Base-by-base conservation (phyloP, 2,888 invertebrate genomes). In the Agapostemon virescens region DNA sequence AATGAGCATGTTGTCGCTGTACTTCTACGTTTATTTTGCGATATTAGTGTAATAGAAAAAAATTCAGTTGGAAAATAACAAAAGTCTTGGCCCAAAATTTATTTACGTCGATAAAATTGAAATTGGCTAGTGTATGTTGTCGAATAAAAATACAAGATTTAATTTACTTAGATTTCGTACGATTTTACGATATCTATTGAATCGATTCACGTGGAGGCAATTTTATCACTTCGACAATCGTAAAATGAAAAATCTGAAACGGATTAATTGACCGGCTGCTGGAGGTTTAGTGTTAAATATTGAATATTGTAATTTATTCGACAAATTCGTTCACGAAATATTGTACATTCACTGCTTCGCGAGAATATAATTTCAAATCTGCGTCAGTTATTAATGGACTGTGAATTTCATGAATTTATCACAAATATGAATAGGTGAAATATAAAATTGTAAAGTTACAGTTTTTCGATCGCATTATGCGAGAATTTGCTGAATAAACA, bases 1-100 rank as follows among this genome's bases (percentile, higher is more conserved):
- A 67, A 66, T 58, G 55, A 55, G 33, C 63, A 30, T 55, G 73
- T 42, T 67, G 67, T 55, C 40, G n/a, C 55, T 55, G 55, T 38
- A 30, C 9, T 13, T 67, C 30, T 20, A n/a, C 4, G 61, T 23
- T 58, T 33, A 17, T 36, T 33, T 17, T 23, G 61, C 42, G 17
- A 36, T 17, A 71, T 45, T 63, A 33, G 38, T 26, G 38, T 38
- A n/a, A 33, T n/a, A 36, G n/a, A 11, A 49, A n/a, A 2, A 55
- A 36, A 69, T 38, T 40, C 17, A 11, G 26, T 26, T 15, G 40
- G 17, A 69, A 23, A 69, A n/a, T 33, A 40, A 45, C 42, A 17
- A 58, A 40, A 58, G 40, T 40, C 55, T 38, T 23, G 5, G 38
- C 23, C 23, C 52, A 38, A 9, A 26, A 26, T 55, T 17, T 13